Evolutionary conservation across 2,113 vertebrate species (phyloP), one percentile per base, ranked within the genome.

Genomic region (Gnathonemus echidnorhynchus): DNA sequence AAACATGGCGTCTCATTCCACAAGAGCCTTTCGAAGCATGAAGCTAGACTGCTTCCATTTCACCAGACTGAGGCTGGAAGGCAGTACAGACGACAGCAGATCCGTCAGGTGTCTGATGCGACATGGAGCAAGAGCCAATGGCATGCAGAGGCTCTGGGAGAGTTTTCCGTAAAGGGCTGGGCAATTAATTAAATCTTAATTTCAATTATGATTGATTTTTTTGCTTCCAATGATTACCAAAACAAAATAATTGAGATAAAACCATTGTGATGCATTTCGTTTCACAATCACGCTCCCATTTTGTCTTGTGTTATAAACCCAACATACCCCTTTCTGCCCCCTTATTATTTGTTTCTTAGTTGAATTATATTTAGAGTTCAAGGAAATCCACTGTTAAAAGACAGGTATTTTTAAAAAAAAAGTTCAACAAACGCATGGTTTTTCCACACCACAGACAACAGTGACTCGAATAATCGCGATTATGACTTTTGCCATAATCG

Each of bases 381-480:
- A n/a, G 56, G 24, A 62, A 62, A 62, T n/a, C 24, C 56, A 62
- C 7, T 9, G 8, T n/a, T 62, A 62, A 62, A 62, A n/a, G 24
- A 58, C 56, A n/a, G 8, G 0, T 62, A 0, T n/a, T n/a, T n/a
- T 42, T 3, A 0, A 3, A 39, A 39, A 31, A 39, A 21, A 56
- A 56, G 53, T 56, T 56, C 5, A 56, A 62, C 2, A 62, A 62
- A 62, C 1, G 86, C 88, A 83, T 27, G 88, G 90, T 84, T 91
- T 86, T 48, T 45, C 24, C 62, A 66, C 39, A 42, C 39, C 39
- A 42, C 39, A 42, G 39, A 42, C 62, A 31, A 70, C n/a, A 31
- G 1, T 13, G 62, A 70, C 62, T 11, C 62, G 0, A 70, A 31
- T 70, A 70, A 70, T 70, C 10, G 3, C 3, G 62, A 70, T 31